Evolutionary conservation across 2,888 invertebrate genomes (phyloP).

Genomic region (Dasypolia templi): DNA sequence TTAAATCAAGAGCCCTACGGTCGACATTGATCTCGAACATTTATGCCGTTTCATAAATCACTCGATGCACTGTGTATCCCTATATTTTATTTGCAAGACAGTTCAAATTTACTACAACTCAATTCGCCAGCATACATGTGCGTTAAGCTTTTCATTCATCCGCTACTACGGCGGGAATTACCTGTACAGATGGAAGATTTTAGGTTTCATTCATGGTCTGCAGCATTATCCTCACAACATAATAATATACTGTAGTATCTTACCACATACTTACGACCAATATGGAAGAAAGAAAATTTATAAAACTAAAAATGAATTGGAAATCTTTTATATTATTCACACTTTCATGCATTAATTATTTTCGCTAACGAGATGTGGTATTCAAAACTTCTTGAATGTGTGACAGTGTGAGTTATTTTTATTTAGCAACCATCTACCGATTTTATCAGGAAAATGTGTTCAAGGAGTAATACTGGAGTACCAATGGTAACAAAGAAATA

Average conservation of each 20-base stretch:
- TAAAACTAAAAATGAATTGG: not conserved
- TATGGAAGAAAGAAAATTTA: not conserved
- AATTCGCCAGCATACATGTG: constrained; percentile 28
- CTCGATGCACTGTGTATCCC: constrained; percentile 22
- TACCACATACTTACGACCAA: not conserved
- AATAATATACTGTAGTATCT: not conserved
- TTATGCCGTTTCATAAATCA: constrained; percentile 51
- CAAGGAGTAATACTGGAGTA: not conserved
- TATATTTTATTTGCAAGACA: constrained; percentile 30
- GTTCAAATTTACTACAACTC: constrained; percentile 49
- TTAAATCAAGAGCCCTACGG: constrained; percentile 37
- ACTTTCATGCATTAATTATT: not conserved
- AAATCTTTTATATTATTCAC: not conserved
- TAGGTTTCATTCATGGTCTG: constrained; percentile 24
- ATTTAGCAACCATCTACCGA: not conserved
- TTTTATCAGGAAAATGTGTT: not conserved
- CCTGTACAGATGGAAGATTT: not conserved
- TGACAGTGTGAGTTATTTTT: not conserved
- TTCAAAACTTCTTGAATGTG: not conserved
- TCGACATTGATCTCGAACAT: constrained; percentile 9
- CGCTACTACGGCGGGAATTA: constrained; percentile 6
- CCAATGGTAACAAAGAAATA: not conserved
- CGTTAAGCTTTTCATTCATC: constrained; percentile 58
- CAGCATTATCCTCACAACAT: not conserved
- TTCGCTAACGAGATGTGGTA: not conserved